Percentiles rank a stretch among this genome's conserved stretches.
Evolutionary conservation across 2,113 vertebrate species (phyloP).

Genomic region (Hucho hucho): DNA sequence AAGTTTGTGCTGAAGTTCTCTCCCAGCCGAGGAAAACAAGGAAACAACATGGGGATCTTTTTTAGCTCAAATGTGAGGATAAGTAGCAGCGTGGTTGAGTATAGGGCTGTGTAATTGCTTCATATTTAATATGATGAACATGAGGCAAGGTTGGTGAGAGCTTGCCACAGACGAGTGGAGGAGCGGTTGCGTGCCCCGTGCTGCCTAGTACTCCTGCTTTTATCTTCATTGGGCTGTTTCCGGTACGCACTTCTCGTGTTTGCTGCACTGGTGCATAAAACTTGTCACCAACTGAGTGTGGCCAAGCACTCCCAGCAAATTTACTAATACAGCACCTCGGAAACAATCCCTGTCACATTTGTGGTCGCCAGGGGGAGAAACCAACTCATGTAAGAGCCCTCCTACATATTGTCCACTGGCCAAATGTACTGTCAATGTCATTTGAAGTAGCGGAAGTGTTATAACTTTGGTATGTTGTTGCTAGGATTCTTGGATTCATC

Average conservation of each 20-base stretch:
- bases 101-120: constrained; percentile 57
- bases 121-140: constrained; percentile 71
- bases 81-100: constrained; percentile 34
- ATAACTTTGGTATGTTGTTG: constrained; percentile 7
- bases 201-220: constrained; percentile 49
- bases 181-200: constrained; percentile 43
- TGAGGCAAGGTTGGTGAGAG: constrained; percentile 41
- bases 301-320: constrained; percentile 40
- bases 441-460: constrained; percentile 17
- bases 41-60: constrained; percentile 4
- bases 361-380: constrained; percentile 3
- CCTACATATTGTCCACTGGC: constrained; percentile 9
- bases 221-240: constrained; percentile 51
- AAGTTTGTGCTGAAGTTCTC: constrained; percentile 20
- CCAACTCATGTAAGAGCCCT: constrained; percentile 28
- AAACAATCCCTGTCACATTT: constrained; percentile 35
- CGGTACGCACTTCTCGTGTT: constrained; percentile 72
- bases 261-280: constrained; percentile 70
- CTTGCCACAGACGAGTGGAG: constrained; percentile 35
- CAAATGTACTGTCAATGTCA: constrained; percentile 44
- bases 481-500: neutral
- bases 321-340: constrained; percentile 18
- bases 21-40: neutral
- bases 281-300: constrained; percentile 42
- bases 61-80: constrained; percentile 31